Evolutionary conservation across 2,797 vertebrate species (phyloP).

Genomic region (Parauchenoglanis ngamensis): DNA sequence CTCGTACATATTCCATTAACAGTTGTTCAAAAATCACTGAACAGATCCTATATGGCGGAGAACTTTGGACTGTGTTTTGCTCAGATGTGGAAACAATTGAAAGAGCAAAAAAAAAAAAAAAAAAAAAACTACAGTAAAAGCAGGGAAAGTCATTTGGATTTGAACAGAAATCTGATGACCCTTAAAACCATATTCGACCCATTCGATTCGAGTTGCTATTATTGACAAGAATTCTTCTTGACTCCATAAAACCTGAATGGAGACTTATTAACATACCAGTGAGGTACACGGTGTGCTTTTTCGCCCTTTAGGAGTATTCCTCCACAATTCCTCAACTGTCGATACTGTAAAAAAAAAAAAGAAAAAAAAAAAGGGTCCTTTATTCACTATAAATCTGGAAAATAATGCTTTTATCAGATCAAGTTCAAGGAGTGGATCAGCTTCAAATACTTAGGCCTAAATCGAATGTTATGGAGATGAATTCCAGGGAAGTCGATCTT

Average conservation of each 20-base stretch:
- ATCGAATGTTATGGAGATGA: neutral
- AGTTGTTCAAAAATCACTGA: neutral
- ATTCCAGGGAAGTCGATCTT: neutral
- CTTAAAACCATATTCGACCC: slow-evolving; percentile 19
- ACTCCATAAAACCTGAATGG: slow-evolving; percentile 31
- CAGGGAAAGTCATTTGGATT: neutral
- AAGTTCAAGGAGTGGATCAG: slow-evolving; percentile 5
- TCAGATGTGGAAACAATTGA: slow-evolving; percentile 28
- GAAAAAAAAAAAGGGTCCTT: neutral
- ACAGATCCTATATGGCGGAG: neutral
- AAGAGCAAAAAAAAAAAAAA: neutral
- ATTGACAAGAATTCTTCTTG: slow-evolving; percentile 13
- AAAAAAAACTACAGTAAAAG: neutral
- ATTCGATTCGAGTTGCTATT: slow-evolving; percentile 12
- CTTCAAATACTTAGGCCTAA: slow-evolving; percentile 4
- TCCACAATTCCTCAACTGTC: neutral
- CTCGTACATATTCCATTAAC: neutral
- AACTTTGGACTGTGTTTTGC: neutral
- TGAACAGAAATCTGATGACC: neutral
- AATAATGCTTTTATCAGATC: slow-evolving; percentile 28
- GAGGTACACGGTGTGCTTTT: slow-evolving; percentile 34
- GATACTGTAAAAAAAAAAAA: slow-evolving; percentile 13
- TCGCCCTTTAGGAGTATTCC: slow-evolving; percentile 4
- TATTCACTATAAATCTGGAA: slow-evolving; percentile 36
- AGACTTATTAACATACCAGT: slow-evolving; percentile 43